phyloP scores from a whole-genome alignment of 2,888 invertebrate species.

The Scaptomyza parva region DNA sequence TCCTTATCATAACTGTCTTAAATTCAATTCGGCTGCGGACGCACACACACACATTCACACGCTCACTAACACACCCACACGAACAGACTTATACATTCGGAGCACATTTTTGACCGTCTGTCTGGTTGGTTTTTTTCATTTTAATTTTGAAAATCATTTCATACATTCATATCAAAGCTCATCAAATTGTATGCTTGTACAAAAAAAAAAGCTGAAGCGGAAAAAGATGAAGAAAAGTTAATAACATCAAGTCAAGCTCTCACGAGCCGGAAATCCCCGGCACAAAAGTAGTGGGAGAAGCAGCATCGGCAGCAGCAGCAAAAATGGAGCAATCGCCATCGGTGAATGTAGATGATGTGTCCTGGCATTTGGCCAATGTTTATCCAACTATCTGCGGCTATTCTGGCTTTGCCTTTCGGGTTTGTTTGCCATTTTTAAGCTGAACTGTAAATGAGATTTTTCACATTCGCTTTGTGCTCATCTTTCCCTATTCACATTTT shows the following conservation, averaged over 20 bases:
- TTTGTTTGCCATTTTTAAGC: conserved; percentile 59
- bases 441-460: conserved; percentile 68
- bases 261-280: conserved; percentile 51
- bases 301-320: conserved; percentile 8
- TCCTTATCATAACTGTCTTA: conserved; percentile 9
- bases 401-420: conserved; percentile 28
- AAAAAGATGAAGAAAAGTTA: conserved; percentile 37
- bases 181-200: conserved; percentile 38
- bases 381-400: conserved; percentile 63
- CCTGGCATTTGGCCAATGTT: conserved; percentile 59
- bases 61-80: too few relatives aligned
- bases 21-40: conserved; percentile 19
- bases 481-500: conserved; percentile 45
- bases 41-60: too few relatives aligned
- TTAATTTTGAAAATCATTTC: conserved; percentile 57
- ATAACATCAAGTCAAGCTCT: conserved; percentile 63
- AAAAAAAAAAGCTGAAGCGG: conserved; percentile 3
- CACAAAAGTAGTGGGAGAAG: neutral
- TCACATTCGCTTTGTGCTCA: conserved; percentile 52
- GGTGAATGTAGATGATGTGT: conserved; percentile 39
- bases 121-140: conserved; percentile 25
- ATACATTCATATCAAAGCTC: conserved; percentile 52
- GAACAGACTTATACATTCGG: neutral
- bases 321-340: conserved; percentile 11
- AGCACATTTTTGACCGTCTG: neutral